Percentiles rank a stretch among this genome's conserved stretches.
Evolutionary conservation across 2,888 invertebrate genomes (phyloP).

Genomic region (Xanthorhoe spadicearia): DNA sequence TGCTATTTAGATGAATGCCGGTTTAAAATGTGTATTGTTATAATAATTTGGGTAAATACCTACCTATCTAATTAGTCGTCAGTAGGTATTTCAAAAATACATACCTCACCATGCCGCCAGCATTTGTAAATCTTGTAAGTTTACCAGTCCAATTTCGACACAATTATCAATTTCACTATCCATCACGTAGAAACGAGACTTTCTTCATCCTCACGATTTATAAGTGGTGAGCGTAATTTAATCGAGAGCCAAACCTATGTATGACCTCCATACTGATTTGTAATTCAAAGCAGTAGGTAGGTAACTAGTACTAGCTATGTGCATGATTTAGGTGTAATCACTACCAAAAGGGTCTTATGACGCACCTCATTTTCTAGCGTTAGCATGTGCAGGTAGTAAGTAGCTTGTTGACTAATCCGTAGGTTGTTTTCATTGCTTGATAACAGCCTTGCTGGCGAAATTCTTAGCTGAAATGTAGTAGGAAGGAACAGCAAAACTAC

Average conservation of each 20-base stretch:
- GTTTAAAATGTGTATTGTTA: too few relatives aligned
- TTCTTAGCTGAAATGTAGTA: too few relatives aligned
- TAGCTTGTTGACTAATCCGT: background rate
- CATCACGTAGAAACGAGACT: background rate
- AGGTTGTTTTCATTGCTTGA: too few relatives aligned
- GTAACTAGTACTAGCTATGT: background rate
- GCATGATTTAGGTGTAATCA: too few relatives aligned
- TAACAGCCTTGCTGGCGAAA: too few relatives aligned
- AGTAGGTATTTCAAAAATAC: background rate
- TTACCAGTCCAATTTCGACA: background rate
- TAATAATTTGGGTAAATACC: too few relatives aligned
- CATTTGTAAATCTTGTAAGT: background rate
- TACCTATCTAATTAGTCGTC: background rate
- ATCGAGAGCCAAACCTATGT: slow-evolving; percentile 10
- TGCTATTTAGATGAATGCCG: too few relatives aligned
- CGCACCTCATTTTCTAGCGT: background rate
- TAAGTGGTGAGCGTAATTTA: background rate
- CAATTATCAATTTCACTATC: background rate
- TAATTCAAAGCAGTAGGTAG: background rate
- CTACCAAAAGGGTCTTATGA: background rate
- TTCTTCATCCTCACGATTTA: background rate
- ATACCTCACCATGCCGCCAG: too few relatives aligned
- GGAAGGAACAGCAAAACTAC: background rate
- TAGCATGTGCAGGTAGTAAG: background rate
- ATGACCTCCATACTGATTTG: slow-evolving; percentile 7